phyloP scores from a whole-genome alignment of 2,888 invertebrate species.

The Clepsis dumicolana region DNA sequence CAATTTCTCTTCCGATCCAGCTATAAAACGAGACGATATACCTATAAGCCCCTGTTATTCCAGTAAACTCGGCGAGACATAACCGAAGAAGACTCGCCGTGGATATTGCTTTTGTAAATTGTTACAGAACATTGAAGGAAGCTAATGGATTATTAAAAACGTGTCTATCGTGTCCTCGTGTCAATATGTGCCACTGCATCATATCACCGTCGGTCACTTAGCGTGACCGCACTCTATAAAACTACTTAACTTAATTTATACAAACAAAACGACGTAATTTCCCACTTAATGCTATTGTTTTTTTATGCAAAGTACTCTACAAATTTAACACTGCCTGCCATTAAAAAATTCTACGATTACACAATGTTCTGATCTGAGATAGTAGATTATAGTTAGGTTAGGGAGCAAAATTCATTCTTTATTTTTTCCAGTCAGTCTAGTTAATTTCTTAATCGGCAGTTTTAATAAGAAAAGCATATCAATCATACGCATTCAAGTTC shows the following conservation, averaged over 20 bases:
- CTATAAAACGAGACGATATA: background rate
- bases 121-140: background rate
- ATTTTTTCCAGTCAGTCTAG: no score
- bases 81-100: background rate
- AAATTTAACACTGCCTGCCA: background rate
- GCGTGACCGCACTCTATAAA: conserved; percentile 3
- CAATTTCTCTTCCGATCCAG: background rate
- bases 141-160: background rate
- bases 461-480: background rate
- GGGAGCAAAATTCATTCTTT: no score
- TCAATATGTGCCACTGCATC: background rate
- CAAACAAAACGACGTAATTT: background rate
- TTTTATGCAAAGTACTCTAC: background rate
- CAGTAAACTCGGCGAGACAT: background rate
- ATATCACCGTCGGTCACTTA: conserved; percentile 1
- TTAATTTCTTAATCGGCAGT: no score
- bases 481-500: background rate
- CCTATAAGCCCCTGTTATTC: background rate
- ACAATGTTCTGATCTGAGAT: no score
- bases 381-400: no score
- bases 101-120: background rate
- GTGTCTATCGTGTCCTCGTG: background rate
- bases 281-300: conserved; percentile 6
- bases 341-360: background rate
- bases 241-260: background rate